These are phyloP conservation scores for Smutsia temminckii DNA, from an alignment of 2,797 vertebrate genomes.

Conservation along the genomic window DNA sequence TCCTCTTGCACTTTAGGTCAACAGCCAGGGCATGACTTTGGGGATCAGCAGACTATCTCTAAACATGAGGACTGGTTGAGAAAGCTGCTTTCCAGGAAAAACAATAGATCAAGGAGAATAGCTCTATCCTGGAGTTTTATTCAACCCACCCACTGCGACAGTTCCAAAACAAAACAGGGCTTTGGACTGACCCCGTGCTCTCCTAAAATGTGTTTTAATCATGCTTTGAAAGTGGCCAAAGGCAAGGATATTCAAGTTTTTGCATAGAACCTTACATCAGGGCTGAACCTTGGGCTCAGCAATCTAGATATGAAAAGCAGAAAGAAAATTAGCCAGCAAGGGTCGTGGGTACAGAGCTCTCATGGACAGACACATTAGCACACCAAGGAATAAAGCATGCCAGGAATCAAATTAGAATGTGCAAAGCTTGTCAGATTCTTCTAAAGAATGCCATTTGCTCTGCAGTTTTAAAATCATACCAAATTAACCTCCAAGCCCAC, in stretches of 20 bases:
- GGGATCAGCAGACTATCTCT: slow-evolving; percentile 40
- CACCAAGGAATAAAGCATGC: slow-evolving; percentile 72
- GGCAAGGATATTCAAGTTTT: slow-evolving; percentile 75
- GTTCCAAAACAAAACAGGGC: slow-evolving; percentile 49
- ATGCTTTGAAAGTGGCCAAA: slow-evolving; percentile 64
- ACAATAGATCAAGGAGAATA: not conserved
- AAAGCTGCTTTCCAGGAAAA: slow-evolving; percentile 49
- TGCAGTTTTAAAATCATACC: slow-evolving; percentile 82
- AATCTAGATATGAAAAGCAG: slow-evolving; percentile 80
- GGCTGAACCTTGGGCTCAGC: slow-evolving; percentile 72
- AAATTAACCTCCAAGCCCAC: slow-evolving; percentile 81
- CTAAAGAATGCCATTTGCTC: slow-evolving; percentile 81
- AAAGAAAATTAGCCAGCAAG: slow-evolving; percentile 81
- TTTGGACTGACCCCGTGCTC: slow-evolving; percentile 42
- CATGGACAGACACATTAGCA: slow-evolving; percentile 77
- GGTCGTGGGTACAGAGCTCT: slow-evolving; percentile 76
- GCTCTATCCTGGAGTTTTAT: slow-evolving; percentile 44
- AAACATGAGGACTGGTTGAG: slow-evolving; percentile 18
- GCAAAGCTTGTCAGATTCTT: slow-evolving; percentile 82
- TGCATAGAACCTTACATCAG: slow-evolving; percentile 76
- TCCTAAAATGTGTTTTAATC: slow-evolving; percentile 64
- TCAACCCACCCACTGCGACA: slow-evolving; percentile 32
- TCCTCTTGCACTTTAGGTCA: slow-evolving; percentile 49
- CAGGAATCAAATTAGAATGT: slow-evolving; percentile 84
- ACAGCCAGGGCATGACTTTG: not conserved